Evolutionary conservation across 1,140 invertebrate genomes (phyloP).

Genomic region (Chymomyza costata): DNA sequence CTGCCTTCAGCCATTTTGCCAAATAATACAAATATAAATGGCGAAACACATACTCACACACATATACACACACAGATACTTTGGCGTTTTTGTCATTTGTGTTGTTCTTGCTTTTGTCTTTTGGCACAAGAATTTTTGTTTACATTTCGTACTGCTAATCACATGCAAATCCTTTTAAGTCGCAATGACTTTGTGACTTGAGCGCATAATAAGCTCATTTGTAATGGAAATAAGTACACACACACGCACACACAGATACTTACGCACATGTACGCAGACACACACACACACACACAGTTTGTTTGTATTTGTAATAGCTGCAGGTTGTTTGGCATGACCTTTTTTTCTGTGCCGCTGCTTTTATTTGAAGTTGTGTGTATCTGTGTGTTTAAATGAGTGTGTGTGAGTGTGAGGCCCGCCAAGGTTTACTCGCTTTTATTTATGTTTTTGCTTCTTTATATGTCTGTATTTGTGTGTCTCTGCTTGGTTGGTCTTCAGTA

Average conservation of each 20-base stretch:
- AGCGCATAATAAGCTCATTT: conserved; percentile 70
- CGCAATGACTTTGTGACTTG: conserved; percentile 69
- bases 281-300: background rate
- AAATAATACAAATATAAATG: conserved; percentile 44
- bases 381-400: background rate
- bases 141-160: conserved; percentile 68
- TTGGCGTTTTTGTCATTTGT: conserved; percentile 15
- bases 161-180: conserved; percentile 73
- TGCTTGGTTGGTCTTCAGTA: too few species aligned
- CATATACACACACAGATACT: conserved; percentile 1
- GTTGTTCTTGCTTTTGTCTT: conserved; percentile 42
- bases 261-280: conserved; percentile 1
- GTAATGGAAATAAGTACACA: conserved; percentile 5
- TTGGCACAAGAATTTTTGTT: conserved; percentile 59
- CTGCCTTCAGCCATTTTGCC: conserved; percentile 40
- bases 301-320: conserved; percentile 51
- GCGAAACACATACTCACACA: conserved; percentile 11
- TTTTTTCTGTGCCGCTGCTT: conserved; percentile 28
- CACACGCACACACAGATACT: conserved; percentile 1
- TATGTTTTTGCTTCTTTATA: too few species aligned
- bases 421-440: conserved; percentile 49
- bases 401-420: conserved; percentile 14
- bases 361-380: conserved; percentile 28
- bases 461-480: too few species aligned
- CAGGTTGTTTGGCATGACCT: conserved; percentile 51